Base-by-base conservation (phyloP, 2,797 vertebrate genomes). In the Anabacerthia variegaticeps region DNA sequence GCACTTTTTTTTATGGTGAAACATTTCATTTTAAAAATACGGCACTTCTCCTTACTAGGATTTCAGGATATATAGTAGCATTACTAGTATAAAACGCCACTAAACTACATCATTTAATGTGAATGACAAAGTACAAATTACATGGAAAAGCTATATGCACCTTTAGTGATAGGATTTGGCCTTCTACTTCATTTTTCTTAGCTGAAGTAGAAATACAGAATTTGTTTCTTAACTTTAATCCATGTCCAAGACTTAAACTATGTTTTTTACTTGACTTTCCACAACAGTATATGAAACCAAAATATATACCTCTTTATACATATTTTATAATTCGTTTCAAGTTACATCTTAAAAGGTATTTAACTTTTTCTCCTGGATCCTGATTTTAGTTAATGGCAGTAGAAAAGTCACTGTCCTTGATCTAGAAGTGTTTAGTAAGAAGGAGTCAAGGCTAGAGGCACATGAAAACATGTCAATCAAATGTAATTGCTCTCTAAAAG, bases 391-490 rank as follows among this genome's bases (percentile, higher is more conserved):
- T 98, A 98, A 98, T 98, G 94, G 95, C 93, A 95, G 89, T 92
- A 94, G 97, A 98, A 98, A 97, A 98, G 97, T 97, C 96, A 95
- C 95, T 97, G 98, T 98, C 98, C 98, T 99, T 99, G 98, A 98
- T 98, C 97, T 96, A 95, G 96, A 95, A 95, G 94, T 96, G 96
- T 98, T 98, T 98, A 97, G 96, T 92, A 94, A 97, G 97, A 96
- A 97, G 92, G 79, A 97, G 96, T 92, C 91, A 91, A 95, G 96
- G 97, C 98, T 98, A 94, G 83, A 95, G 97, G 98, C 98, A 98
- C 97, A 98, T 98, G 98, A 98, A 98, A 99, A 98, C 98, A 98
- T 90, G 98, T 99, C 99, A 99, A 98, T 99, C 99, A 99, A 98
- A 98, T 80, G 98, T 99, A 99, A 99, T 99, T 98, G 98, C 98